These are phyloP conservation scores for Tapirus indicus DNA, from an alignment of 2,797 vertebrate species.

Conservation along the genomic window DNA sequence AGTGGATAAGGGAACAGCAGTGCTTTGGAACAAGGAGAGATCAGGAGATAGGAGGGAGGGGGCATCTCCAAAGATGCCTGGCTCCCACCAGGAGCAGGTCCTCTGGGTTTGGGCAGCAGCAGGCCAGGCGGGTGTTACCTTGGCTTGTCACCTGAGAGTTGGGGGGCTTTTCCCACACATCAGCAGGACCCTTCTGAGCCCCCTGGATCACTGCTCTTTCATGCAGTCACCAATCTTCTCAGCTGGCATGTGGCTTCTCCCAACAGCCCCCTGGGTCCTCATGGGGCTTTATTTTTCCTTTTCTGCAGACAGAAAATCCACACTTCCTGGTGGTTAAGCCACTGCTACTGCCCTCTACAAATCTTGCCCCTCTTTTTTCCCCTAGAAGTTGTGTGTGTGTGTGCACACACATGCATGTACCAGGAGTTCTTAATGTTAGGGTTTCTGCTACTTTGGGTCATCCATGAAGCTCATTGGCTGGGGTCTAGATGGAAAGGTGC, in stretches of 20 bases:
- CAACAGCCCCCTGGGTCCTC: background rate
- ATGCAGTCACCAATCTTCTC: background rate
- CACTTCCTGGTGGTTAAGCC: background rate
- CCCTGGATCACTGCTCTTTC: background rate
- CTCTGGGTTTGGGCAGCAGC: background rate
- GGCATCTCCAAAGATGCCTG: too few species aligned
- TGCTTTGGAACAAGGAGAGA: background rate
- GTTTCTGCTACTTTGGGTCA: too few species aligned
- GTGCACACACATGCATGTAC: rapidly evolving
- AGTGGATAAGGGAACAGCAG: too few species aligned
- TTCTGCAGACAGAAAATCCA: background rate
- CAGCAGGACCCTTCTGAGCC: background rate
- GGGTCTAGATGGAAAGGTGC: too few species aligned
- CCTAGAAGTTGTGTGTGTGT: too few species aligned
- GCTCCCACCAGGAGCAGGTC: too few species aligned
- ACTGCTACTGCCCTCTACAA: background rate
- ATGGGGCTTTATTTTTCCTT: background rate
- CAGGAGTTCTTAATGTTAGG: too few species aligned
- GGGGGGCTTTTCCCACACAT: background rate
- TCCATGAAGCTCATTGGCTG: too few species aligned
- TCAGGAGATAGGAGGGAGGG: background rate
- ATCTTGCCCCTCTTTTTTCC: too few species aligned
- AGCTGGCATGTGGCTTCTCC: background rate
- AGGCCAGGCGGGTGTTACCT: background rate
- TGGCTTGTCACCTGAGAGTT: background rate